Evolutionary conservation across 2,113 vertebrate species (phyloP).

Genomic region (Sinocyclocheilus rhinocerous): DNA sequence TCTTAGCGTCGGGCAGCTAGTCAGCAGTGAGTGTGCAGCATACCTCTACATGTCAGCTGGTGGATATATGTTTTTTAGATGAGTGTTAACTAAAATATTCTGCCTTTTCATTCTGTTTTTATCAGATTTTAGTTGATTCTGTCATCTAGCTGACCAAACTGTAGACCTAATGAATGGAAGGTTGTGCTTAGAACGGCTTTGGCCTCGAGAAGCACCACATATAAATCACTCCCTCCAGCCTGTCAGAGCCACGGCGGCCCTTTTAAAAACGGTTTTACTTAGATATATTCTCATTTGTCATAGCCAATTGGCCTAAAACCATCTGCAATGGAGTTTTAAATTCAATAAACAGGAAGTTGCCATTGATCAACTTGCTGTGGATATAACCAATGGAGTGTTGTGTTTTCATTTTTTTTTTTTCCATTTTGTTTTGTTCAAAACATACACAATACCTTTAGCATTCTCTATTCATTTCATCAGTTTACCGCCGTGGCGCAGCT

Average conservation of each 20-base stretch:
- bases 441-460: conserved; percentile 49
- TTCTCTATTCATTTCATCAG: conserved; percentile 62
- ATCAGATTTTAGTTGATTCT: conserved; percentile 35
- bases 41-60: background rate
- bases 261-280: conserved; percentile 77
- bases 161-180: conserved; percentile 53
- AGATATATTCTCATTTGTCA: conserved; percentile 80
- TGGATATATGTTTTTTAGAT: background rate
- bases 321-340: conserved; percentile 68
- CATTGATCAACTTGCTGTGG: conserved; percentile 80
- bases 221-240: conserved; percentile 77
- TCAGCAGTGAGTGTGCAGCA: conserved; percentile 93
- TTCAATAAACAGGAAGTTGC: conserved; percentile 73
- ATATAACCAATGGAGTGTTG: conserved; percentile 59
- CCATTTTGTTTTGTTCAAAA: conserved; percentile 39
- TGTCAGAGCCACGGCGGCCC: conserved; percentile 70
- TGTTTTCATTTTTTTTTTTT: conserved; percentile 5
- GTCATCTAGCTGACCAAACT: conserved; percentile 42
- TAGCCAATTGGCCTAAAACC: conserved; percentile 74
- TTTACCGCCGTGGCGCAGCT: conserved; percentile 48
- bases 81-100: background rate
- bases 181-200: conserved; percentile 61
- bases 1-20: conserved; percentile 98
- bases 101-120: conserved; percentile 18
- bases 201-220: conserved; percentile 62